These are phyloP conservation scores for Orbicella faveolata DNA, from an alignment of 64 coral and sea anemone genomes.

Conservation along the genomic window DNA sequence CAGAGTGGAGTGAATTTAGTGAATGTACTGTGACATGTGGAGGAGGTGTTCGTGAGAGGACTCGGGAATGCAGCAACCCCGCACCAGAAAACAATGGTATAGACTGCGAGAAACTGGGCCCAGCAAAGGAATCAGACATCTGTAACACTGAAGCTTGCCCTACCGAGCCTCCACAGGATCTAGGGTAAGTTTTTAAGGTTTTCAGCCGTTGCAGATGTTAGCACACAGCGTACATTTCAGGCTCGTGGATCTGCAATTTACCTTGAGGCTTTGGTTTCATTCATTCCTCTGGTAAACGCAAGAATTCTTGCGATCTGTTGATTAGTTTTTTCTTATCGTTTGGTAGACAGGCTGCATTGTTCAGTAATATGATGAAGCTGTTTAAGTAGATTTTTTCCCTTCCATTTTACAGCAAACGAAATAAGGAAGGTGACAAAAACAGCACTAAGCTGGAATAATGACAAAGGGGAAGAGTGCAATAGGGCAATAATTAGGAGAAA, in stretches of 20 bases:
- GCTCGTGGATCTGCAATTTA: too few species aligned
- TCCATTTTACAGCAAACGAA: neutral
- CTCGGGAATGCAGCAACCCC: conserved; percentile 21
- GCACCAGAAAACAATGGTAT: neutral
- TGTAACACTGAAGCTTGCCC: conserved; percentile 6
- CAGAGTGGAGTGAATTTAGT: neutral
- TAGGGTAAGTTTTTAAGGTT: neutral
- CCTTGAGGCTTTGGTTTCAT: too few species aligned
- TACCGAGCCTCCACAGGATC: neutral
- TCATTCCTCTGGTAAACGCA: too few species aligned
- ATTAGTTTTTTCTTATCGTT: too few species aligned
- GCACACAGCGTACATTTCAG: too few species aligned
- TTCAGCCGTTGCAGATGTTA: neutral
- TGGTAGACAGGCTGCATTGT: too few species aligned
- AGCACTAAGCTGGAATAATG: neutral
- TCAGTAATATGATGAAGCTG: too few species aligned
- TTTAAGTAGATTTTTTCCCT: neutral
- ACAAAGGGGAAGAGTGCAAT: neutral
- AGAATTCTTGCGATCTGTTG: too few species aligned
- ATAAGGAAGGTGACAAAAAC: neutral
- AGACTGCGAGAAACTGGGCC: neutral
- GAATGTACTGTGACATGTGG: conserved; percentile 31
- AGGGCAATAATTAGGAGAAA: neutral
- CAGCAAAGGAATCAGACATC: neutral
- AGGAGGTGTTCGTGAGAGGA: neutral